These are phyloP conservation scores for Diglossa cyanea DNA, from an alignment of 2,797 vertebrate species.

Conservation along the genomic window DNA sequence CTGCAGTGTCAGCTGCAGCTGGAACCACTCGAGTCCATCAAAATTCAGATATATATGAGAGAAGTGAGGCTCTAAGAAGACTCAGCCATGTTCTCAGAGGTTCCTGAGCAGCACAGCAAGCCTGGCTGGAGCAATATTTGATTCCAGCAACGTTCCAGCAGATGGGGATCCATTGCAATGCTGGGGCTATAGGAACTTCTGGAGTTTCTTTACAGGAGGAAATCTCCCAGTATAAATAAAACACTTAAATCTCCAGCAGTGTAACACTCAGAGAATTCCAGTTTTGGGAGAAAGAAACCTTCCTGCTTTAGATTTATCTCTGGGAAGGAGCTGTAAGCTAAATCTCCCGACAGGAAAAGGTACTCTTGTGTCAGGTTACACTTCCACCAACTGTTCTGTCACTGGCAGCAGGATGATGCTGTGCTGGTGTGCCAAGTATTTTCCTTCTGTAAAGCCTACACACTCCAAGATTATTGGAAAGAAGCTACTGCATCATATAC, in stretches of 20 bases:
- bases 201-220: not conserved
- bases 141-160: not conserved
- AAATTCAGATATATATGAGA: not conserved
- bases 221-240: not conserved
- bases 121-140: not conserved
- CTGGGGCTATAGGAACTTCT: not conserved
- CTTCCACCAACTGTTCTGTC: not conserved
- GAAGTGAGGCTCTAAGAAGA: not conserved
- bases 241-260: not conserved
- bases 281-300: not conserved
- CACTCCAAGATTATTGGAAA: not conserved
- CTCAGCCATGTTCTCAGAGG: accelerated
- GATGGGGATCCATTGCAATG: not conserved
- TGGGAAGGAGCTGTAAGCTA: not conserved
- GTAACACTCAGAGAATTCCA: not conserved
- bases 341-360: not conserved
- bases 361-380: not conserved
- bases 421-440: not conserved
- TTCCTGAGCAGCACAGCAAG: not conserved
- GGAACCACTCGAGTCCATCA: not conserved
- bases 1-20: not conserved
- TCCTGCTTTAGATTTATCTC: not conserved
- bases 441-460: not conserved
- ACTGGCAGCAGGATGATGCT: not conserved
- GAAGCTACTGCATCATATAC: not conserved